phyloP scores from a whole-genome alignment of 2,888 invertebrate genomes.

The Nesidiocoris tenuis region DNA sequence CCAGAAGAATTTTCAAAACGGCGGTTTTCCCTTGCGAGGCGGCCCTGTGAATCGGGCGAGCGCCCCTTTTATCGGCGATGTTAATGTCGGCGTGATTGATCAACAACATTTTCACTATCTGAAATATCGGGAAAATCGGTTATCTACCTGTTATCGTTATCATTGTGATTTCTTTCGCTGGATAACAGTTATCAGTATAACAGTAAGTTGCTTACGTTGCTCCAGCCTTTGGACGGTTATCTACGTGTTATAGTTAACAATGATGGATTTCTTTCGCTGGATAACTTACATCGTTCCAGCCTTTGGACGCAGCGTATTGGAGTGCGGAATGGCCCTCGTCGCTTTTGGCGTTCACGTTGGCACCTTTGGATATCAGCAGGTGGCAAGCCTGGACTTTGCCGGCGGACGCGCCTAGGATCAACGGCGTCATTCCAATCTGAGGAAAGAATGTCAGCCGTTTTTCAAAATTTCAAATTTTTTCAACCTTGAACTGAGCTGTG shows the following conservation, averaged over 20 bases:
- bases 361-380: constrained; percentile 66
- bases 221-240: too few species aligned
- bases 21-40: constrained; percentile 72
- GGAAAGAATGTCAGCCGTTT: too few species aligned
- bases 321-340: constrained; percentile 74
- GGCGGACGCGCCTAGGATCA: constrained; percentile 78
- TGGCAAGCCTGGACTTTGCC: constrained; percentile 69
- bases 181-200: too few species aligned
- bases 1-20: constrained; percentile 67
- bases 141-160: not conserved
- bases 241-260: not conserved
- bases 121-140: not conserved
- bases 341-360: constrained; percentile 71
- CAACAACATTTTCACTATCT: constrained; percentile 69
- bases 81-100: constrained; percentile 69
- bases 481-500: too few species aligned
- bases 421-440: constrained; percentile 69
- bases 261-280: too few species aligned
- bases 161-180: too few species aligned
- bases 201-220: too few species aligned
- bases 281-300: constrained; percentile 65
- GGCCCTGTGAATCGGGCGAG: constrained; percentile 76
- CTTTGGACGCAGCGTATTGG: constrained; percentile 85
- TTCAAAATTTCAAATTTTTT: too few species aligned
- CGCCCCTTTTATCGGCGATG: constrained; percentile 66